A percentile compares a stretch with the other conserved stretches of the same genome.
phyloP scores from a whole-genome alignment of 2,888 invertebrate species.

The Clivina fossor region DNA sequence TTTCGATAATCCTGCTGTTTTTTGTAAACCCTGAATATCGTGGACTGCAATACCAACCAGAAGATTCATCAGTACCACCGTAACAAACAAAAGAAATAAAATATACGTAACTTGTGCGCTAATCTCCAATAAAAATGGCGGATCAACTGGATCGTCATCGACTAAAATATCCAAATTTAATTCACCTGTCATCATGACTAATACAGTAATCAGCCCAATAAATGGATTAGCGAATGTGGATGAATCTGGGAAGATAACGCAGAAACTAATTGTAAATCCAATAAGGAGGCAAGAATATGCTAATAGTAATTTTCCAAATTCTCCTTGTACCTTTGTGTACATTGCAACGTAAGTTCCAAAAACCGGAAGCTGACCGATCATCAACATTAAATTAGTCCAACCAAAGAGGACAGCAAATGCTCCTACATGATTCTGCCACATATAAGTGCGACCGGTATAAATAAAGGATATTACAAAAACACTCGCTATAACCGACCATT shows the following conservation, averaged over 20 bases:
- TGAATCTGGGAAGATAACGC: constrained; percentile 82
- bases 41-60: constrained; percentile 86
- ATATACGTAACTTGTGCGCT: constrained; percentile 83
- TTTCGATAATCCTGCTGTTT: constrained; percentile 82
- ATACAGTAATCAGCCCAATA: constrained; percentile 79
- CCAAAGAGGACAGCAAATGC: constrained; percentile 83
- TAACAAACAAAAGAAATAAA: constrained; percentile 78
- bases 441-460: constrained; percentile 74
- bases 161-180: constrained; percentile 74
- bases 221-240: constrained; percentile 82
- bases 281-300: constrained; percentile 83
- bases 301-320: constrained; percentile 82
- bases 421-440: constrained; percentile 85
- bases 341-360: constrained; percentile 90
- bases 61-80: constrained; percentile 83
- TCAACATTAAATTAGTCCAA: constrained; percentile 88
- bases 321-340: constrained; percentile 85
- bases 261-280: constrained; percentile 85
- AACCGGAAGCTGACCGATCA: constrained; percentile 85
- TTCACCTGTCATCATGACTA: constrained; percentile 90
- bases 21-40: constrained; percentile 82
- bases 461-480: constrained; percentile 82
- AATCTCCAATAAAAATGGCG: constrained; percentile 73
- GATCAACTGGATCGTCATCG: constrained; percentile 75
- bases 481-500: constrained; percentile 84